Evolutionary conservation across 2,888 invertebrate species (phyloP), one percentile per base, ranked within the genome.

Genomic region (Melinaea marsaeus): DNA sequence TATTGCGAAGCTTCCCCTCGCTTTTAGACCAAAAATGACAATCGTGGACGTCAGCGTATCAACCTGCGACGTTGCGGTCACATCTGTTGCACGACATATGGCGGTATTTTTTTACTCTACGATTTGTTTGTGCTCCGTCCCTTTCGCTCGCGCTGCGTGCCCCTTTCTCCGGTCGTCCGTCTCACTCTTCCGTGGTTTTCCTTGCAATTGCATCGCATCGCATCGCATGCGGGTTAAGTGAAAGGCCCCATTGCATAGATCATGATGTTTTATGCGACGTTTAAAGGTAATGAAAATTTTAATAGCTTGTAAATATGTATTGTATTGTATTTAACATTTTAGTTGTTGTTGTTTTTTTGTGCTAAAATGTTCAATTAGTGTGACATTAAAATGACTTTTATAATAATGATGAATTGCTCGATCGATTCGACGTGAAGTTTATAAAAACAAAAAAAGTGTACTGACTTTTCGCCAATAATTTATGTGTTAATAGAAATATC

Each of bases 161-260:
- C 45, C 55, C 45, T 61, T 58, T 55, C 74, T 68, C 61, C 0
- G 61, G 3, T 32, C 32, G 2, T 51, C 32, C 55, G 59, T 84
- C 83, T 67, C 77, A n/a, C 68, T 88, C 75, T 11, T 64, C 55
- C 80, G 71, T 75, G 69, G 82, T 85, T 84, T 86, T 86, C 80
- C 83, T 88, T 84, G 22, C 85, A 81, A 88, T 83, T 81, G 85
- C 83, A 85, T 85, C 85, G 79, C 82, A 88, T 83, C 80, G 85
- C 83, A 85, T 85, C 85, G 79, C 82, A 89, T 88, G 87, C 88
- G 88, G 88, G 88, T 77, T 78, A 81, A 87, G 88, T 85, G 88
- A 87, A 89, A 88, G 88, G 86, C 81, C 79, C 76, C 60, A 75
- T 76, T 74, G 47, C 83, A 85, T 72, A 84, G 85, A 85, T 73